These are phyloP conservation scores for Pseudochirops corinnae DNA, from an alignment of 2,797 vertebrate genomes.

Conservation along the genomic window DNA sequence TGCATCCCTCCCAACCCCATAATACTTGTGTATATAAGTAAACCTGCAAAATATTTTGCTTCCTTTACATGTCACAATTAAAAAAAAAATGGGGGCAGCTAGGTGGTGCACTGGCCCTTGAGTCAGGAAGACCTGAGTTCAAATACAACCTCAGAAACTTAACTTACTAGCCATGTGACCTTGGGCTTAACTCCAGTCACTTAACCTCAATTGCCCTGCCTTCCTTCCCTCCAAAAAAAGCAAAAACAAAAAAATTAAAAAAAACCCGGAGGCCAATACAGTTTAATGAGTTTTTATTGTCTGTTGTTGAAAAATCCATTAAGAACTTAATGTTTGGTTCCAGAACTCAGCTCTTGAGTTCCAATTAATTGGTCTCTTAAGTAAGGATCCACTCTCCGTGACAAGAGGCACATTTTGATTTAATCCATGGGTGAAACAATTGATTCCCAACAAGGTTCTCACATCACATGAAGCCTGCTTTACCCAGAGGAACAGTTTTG, in stretches of 20 bases:
- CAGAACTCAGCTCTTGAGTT: background rate
- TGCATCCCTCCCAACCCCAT: background rate
- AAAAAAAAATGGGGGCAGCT: background rate
- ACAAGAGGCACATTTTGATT: background rate
- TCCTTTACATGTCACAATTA: background rate
- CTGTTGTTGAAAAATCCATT: background rate
- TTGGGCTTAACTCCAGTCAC: too few species aligned
- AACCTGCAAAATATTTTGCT: background rate
- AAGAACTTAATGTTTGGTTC: background rate
- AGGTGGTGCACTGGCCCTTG: too few species aligned
- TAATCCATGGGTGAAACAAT: background rate
- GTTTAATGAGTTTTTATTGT: background rate
- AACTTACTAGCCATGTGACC: too few species aligned
- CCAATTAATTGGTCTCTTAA: background rate
- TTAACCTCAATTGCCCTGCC: too few species aligned
- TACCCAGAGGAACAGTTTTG: background rate
- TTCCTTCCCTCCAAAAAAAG: too few species aligned
- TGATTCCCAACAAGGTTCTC: background rate
- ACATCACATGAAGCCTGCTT: background rate
- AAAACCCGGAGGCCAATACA: background rate
- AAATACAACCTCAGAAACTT: too few species aligned
- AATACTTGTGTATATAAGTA: background rate
- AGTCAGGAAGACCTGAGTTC: too few species aligned
- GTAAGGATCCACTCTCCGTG: background rate
- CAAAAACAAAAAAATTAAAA: background rate